Evolutionary conservation across 2,113 vertebrate species (phyloP).

Genomic region (Pterocles burchelli): DNA sequence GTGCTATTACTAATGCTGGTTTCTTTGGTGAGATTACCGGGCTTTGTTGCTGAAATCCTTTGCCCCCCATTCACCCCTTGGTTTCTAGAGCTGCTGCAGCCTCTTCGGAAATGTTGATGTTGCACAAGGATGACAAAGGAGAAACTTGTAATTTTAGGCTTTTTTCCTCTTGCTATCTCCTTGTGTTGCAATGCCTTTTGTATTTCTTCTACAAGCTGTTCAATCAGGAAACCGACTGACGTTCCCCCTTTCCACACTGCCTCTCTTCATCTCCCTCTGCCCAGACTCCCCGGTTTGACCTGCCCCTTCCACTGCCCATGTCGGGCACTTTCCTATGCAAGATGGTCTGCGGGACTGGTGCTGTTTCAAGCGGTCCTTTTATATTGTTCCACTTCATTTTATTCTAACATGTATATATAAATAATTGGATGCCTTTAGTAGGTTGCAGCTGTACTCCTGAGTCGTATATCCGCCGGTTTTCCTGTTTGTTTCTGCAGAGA

Average conservation of each 20-base stretch:
- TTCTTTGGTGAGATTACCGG: not conserved
- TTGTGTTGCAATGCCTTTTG: not conserved
- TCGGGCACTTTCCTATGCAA: not conserved
- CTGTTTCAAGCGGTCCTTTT: not conserved
- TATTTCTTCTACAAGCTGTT: not conserved
- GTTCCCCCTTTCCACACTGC: not conserved
- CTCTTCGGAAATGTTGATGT: not conserved
- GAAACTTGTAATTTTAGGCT: not conserved
- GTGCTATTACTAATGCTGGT: slow-evolving; percentile 20
- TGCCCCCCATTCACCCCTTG: too few relatives aligned
- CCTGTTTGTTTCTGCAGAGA: not conserved
- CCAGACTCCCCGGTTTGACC: not conserved
- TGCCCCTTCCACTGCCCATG: not conserved
- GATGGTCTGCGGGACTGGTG: not conserved
- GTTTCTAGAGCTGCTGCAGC: not conserved
- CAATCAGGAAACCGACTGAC: not conserved
- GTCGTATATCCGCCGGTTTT: not conserved
- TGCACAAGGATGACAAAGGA: not conserved
- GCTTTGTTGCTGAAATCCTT: not conserved
- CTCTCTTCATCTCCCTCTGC: not conserved
- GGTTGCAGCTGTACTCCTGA: not conserved
- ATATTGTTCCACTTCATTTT: not conserved
- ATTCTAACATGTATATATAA: not conserved
- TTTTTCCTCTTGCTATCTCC: not conserved
- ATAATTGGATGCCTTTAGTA: not conserved